Evolutionary conservation across 2,888 invertebrate genomes (phyloP).

Genomic region (Vesta saturnalis): DNA sequence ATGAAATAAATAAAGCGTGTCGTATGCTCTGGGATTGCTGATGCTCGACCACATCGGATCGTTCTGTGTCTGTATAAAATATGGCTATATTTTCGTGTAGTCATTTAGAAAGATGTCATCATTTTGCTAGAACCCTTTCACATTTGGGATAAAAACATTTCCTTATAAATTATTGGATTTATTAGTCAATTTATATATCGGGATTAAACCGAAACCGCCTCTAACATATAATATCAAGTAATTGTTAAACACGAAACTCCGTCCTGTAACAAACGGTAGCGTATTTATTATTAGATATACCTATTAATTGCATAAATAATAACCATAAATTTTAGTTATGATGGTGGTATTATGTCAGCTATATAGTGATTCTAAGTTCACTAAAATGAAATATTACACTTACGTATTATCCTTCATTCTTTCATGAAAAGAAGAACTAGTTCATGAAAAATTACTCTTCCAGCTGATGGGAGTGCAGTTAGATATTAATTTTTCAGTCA

Average conservation of each 20-base stretch:
- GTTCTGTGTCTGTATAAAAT: slow-evolving; percentile 44
- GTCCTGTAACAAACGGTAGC: no score
- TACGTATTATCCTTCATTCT: no score
- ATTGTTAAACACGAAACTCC: neutral
- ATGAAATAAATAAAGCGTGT: slow-evolving; percentile 55
- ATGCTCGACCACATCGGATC: slow-evolving; percentile 42
- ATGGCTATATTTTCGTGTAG: slow-evolving; percentile 45
- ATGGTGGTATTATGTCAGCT: no score
- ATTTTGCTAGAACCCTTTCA: slow-evolving; percentile 41
- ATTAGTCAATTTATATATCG: slow-evolving; percentile 42
- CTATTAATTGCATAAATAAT: no score
- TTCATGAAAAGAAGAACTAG: no score
- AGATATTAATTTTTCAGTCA: no score
- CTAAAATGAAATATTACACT: no score
- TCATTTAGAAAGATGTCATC: slow-evolving; percentile 50
- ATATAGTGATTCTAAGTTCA: no score
- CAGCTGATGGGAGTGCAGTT: no score
- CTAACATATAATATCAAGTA: slow-evolving; percentile 12
- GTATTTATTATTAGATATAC: no score
- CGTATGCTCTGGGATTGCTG: slow-evolving; percentile 43
- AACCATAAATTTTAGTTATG: no score
- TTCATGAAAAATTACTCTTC: no score
- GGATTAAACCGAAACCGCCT: slow-evolving; percentile 13
- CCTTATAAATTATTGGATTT: neutral
- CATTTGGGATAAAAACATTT: slow-evolving; percentile 42